Base-by-base conservation (phyloP, 2,888 invertebrate species). In the Hymenopus coronatus region DNA sequence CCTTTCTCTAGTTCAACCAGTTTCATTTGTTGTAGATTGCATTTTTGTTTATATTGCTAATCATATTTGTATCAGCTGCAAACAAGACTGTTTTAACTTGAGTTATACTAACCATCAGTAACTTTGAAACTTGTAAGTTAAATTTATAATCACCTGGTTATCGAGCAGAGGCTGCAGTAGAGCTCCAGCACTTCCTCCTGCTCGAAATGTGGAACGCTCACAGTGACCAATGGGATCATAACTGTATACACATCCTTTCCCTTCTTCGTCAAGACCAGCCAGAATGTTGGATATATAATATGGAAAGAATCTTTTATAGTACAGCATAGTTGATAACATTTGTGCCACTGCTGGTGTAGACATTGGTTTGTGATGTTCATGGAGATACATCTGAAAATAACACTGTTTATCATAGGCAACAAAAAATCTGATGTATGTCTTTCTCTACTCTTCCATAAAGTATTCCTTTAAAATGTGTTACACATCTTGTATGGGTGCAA, bases 221-320 rank as follows among this genome's bases (percentile, higher is more conserved):
- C 97, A 97, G 92, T 98, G 98, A 0, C 99, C 99, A 91, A 99
- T 97, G 0, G 99, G 99, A 93, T 99, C 99, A 93, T 99, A 99
- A 92, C 97, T 97, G 94, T 97, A 99, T 12, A 99, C 97, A 91
- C 97, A 97, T 14, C 99, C 99, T 92, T 97, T 97, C 4, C 99
- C 99, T 90, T 99, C 96, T 54, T 96, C 96, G 93, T 99, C 99
- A 88, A 99, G 93, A 0, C 99, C 99, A 88, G 98, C 99, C 88
- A 99, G 94, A 85, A 99, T 96, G 92, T 99, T 99, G 46, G 98
- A 97, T 30, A 99, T 97, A 92, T 99, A 99, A 93, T 99, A 99
- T 0, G 99, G 99, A 94, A 99, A 99, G 94, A 99, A 99, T 89
- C 99, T 96, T 92, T 98, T 97, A 93, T 98, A 97, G 93, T 99